These are phyloP conservation scores for Cheilosia soror DNA, from an alignment of 2,888 invertebrate species.

Conservation along the genomic window DNA sequence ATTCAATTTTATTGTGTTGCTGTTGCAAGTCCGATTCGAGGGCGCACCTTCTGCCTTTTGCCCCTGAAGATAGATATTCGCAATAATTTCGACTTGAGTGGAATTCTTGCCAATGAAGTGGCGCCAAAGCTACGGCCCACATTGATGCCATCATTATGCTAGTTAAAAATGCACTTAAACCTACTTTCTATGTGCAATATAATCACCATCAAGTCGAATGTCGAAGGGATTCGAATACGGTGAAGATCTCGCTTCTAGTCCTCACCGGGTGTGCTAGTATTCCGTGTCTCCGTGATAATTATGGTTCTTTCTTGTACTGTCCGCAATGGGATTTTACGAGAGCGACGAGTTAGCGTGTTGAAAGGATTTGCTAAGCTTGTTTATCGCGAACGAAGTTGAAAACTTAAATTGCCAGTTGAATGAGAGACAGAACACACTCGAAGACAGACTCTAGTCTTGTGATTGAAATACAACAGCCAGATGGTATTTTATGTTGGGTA, in stretches of 20 bases:
- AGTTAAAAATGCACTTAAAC: conserved; percentile 63
- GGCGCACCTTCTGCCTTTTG: not conserved
- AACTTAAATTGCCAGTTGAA: conserved; percentile 1
- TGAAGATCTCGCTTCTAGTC: not conserved
- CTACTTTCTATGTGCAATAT: conserved; percentile 64
- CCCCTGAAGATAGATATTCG: conserved; percentile 50
- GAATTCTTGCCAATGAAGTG: conserved; percentile 55
- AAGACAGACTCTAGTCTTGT: not conserved
- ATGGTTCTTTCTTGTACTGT: not conserved
- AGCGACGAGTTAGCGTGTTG: not conserved
- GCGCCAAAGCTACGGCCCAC: conserved; percentile 61
- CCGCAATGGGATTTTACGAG: not conserved
- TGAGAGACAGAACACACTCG: not conserved
- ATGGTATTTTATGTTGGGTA: conserved; percentile 10
- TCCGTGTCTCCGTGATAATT: conserved; percentile 9
- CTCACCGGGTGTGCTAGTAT: conserved; percentile 1
- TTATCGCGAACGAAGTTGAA: not conserved
- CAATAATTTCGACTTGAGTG: conserved; percentile 38
- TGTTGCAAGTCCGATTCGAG: not conserved
- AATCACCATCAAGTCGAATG: conserved; percentile 35
- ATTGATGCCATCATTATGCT: conserved; percentile 48
- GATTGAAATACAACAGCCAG: not conserved
- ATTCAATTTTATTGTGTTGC: conserved; percentile 52
- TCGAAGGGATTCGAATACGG: not conserved
- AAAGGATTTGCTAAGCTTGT: conserved; percentile 7